These are phyloP conservation scores for Tiliacea aurago DNA, from an alignment of 2,888 invertebrate species.

Conservation along the genomic window DNA sequence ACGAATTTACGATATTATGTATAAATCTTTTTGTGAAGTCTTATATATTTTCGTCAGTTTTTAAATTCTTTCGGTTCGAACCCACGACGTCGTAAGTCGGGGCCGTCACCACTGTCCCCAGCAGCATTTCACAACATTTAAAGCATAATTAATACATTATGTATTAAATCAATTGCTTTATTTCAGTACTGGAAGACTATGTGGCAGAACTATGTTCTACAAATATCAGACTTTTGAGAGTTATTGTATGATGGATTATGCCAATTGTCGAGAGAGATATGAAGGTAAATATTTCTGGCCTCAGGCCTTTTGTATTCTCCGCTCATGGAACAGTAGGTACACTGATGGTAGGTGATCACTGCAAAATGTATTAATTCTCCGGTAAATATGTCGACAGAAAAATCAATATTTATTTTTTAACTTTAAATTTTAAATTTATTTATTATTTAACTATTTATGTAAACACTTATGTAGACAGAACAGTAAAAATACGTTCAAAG, in stretches of 20 bases:
- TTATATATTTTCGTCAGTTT: background rate
- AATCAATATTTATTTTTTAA: background rate
- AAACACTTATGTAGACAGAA: too few species aligned
- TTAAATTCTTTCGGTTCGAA: background rate
- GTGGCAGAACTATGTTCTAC: slow-evolving; percentile 19
- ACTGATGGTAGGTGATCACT: background rate
- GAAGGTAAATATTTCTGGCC: slow-evolving; percentile 26
- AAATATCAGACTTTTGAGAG: slow-evolving; percentile 22
- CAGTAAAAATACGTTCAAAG: too few species aligned
- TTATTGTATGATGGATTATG: slow-evolving; percentile 48
- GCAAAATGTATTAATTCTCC: background rate
- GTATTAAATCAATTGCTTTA: background rate
- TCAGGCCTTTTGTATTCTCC: background rate
- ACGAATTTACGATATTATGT: too few species aligned
- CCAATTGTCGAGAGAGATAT: slow-evolving; percentile 46
- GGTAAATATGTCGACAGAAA: background rate
- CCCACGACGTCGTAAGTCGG: too few species aligned
- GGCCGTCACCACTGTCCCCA: too few species aligned
- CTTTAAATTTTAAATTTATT: too few species aligned
- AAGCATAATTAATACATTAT: too few species aligned
- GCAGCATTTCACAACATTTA: too few species aligned
- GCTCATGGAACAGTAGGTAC: background rate
- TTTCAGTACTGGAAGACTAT: slow-evolving; percentile 50
- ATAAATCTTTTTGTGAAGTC: background rate
- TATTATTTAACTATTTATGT: too few species aligned